Conservation (phyloP, 2,113 vertebrate species). For the Choloepus hoffmanni region DNA sequence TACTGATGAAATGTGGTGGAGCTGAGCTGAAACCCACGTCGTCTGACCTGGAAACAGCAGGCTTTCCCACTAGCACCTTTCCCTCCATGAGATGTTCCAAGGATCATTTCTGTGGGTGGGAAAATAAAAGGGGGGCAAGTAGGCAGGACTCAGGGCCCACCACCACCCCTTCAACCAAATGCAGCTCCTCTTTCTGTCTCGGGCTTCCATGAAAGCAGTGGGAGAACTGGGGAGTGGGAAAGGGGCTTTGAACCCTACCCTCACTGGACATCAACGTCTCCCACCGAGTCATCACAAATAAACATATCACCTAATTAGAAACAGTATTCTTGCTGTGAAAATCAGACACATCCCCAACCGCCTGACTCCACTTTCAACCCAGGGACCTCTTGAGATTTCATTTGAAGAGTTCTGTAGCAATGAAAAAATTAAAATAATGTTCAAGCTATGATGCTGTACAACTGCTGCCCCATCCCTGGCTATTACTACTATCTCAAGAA, state of each 20-base stretch:
- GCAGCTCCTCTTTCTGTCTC: not conserved
- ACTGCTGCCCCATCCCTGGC: not conserved
- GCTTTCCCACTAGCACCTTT: not conserved
- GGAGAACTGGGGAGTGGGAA: not conserved
- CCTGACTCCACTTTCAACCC: not conserved
- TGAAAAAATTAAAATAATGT: not conserved
- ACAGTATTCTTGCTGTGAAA: no score
- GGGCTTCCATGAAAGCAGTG: not conserved
- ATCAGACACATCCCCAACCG: not conserved
- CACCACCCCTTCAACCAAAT: not conserved
- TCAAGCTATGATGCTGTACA: not conserved
- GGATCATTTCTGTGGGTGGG: no score
- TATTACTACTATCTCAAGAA: not conserved
- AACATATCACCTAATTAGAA: not conserved
- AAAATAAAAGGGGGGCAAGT: not conserved
- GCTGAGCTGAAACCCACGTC: not conserved
- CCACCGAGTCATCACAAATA: not conserved
- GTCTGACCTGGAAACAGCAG: not conserved
- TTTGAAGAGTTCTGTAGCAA: not conserved
- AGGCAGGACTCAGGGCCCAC: no score
- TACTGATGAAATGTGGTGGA: not conserved
- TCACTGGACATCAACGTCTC: not conserved
- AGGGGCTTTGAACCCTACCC: not conserved
- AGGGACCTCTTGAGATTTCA: not conserved
- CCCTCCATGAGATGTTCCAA: not conserved